Percentiles rank a stretch among this genome's conserved stretches.
Conservation (phyloP, 2,797 vertebrate species). For the Alcedo atthis region DNA sequence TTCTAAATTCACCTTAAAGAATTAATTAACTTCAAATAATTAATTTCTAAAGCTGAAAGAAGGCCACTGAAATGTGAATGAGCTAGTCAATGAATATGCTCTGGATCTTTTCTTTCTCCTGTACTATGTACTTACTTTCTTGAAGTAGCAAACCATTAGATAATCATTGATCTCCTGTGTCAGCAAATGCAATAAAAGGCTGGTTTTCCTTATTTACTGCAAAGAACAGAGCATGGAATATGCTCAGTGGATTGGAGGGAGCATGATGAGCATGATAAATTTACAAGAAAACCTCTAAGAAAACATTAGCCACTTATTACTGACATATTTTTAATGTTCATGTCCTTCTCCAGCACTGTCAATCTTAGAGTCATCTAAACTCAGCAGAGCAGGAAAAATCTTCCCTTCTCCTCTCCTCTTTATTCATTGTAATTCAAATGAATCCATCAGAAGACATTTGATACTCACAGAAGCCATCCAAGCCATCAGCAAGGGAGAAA, state of each 20-base stretch:
- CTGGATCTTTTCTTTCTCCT: not conserved
- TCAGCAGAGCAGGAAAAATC: not conserved
- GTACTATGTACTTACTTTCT: not conserved
- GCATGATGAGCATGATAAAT: too few relatives aligned
- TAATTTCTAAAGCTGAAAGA: not conserved
- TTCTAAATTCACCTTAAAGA: not conserved
- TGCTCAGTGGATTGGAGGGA: too few relatives aligned
- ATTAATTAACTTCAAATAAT: not conserved
- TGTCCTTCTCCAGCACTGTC: not conserved
- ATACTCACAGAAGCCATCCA: not conserved
- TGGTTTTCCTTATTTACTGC: not conserved
- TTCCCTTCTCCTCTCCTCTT: not conserved
- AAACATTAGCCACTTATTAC: not conserved
- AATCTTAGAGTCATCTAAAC: not conserved
- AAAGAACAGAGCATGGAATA: not conserved
- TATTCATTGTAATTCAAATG: not conserved
- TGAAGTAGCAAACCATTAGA: not conserved
- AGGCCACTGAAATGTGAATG: not conserved
- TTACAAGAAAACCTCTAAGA: not conserved
- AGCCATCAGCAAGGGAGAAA: not conserved
- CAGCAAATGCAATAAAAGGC: not conserved
- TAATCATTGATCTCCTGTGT: not conserved
- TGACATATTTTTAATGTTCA: not conserved
- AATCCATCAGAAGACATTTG: not conserved
- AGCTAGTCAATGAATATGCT: not conserved